Percentiles rank a stretch among this genome's conserved stretches.
Conservation (phyloP, 2,888 invertebrate species). For the Gymnoscelis rufifasciata region DNA sequence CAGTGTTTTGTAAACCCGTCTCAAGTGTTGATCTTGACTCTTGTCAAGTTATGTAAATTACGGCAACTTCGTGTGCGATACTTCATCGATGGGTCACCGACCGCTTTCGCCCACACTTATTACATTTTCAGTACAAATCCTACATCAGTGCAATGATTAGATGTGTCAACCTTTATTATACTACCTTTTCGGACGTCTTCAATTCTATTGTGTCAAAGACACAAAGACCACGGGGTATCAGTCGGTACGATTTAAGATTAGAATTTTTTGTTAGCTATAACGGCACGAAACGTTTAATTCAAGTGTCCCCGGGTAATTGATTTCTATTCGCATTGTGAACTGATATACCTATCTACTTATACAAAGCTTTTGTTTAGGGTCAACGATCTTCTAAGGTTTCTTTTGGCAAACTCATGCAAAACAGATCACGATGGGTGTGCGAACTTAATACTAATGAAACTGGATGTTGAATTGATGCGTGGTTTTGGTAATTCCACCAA, state of each 20-base stretch:
- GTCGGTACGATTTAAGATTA: constrained; percentile 37
- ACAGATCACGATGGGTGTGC: constrained; percentile 40
- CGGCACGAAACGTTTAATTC: constrained; percentile 46
- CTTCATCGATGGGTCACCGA: constrained; percentile 66
- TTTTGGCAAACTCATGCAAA: constrained; percentile 54
- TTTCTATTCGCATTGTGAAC: constrained; percentile 53
- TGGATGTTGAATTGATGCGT: no score
- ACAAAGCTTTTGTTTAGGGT: constrained; percentile 53
- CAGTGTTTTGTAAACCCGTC: constrained; percentile 58
- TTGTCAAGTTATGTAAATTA: constrained; percentile 76
- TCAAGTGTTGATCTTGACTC: constrained; percentile 63
- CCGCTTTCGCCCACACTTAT: constrained; percentile 54
- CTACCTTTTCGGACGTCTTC: constrained; percentile 36
- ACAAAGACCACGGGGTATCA: constrained; percentile 27
- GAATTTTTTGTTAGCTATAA: constrained; percentile 42
- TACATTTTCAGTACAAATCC: constrained; percentile 40
- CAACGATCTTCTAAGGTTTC: constrained; percentile 55
- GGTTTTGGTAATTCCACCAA: no score
- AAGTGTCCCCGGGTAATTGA: constrained; percentile 55
- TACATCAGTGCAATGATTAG: constrained; percentile 28
- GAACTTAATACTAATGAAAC: constrained; percentile 38
- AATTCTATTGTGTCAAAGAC: constrained; percentile 31
- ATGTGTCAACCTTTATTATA: constrained; percentile 39
- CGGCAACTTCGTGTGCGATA: constrained; percentile 61
- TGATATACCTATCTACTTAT: constrained; percentile 33